A percentile compares a stretch with the other conserved stretches of the same genome.
phyloP scores from a whole-genome alignment of 2,113 vertebrate species.

The Lepus americanus region DNA sequence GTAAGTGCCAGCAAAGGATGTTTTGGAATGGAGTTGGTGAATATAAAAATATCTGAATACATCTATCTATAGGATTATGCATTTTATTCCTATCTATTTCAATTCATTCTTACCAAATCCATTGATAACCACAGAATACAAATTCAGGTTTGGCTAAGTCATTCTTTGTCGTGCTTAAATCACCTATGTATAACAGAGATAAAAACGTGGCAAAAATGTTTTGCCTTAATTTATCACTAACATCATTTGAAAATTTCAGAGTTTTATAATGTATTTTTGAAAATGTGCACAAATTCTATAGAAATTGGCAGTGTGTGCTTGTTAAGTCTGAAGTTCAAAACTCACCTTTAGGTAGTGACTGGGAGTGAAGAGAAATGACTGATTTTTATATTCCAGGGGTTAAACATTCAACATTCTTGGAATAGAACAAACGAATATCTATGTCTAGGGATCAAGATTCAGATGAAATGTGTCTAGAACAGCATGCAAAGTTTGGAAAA shows the following conservation, averaged over 20 bases:
- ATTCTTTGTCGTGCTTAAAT: background rate
- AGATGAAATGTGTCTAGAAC: slow-evolving; percentile 54
- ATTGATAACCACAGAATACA: background rate
- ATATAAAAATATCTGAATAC: background rate
- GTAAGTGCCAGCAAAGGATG: background rate
- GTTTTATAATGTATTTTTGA: slow-evolving; percentile 13
- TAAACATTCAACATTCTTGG: slow-evolving; percentile 33
- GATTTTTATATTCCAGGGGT: background rate
- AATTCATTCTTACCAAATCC: background rate
- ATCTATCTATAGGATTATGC: background rate
- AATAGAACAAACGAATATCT: background rate
- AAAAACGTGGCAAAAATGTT: background rate
- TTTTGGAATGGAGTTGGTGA: background rate
- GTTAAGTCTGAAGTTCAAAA: background rate
- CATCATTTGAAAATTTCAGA: background rate
- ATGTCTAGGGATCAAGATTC: background rate
- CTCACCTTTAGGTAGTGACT: background rate
- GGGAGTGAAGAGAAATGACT: slow-evolving; percentile 19
- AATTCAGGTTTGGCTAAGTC: background rate
- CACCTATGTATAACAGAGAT: background rate
- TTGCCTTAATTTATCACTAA: slow-evolving; percentile 2
- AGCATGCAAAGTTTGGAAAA: slow-evolving; percentile 54
- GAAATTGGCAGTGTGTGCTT: background rate
- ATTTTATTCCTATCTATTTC: background rate
- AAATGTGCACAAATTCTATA: slow-evolving; percentile 15